These are phyloP conservation scores for Sus scrofa DNA, from an alignment of 2,113 vertebrate species.

Conservation along the genomic window DNA sequence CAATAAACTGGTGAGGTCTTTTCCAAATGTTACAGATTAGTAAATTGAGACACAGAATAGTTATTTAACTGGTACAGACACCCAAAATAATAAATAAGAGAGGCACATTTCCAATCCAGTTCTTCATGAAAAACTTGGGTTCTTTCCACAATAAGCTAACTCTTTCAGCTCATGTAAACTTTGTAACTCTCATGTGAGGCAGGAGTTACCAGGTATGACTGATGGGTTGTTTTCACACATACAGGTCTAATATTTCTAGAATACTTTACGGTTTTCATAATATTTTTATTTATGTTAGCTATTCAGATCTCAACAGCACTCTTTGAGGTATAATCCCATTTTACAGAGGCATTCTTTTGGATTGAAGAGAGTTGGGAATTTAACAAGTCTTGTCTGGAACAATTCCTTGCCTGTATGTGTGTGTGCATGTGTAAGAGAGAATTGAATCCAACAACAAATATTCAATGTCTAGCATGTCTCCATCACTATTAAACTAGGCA, in stretches of 20 bases:
- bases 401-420: not conserved
- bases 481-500: not conserved
- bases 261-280: not conserved
- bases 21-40: not conserved
- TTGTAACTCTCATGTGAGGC: accelerated
- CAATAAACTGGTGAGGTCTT: not conserved
- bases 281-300: not conserved
- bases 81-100: not conserved
- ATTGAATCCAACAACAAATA: not conserved
- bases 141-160: not conserved
- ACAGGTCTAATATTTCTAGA: not conserved
- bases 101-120: not conserved
- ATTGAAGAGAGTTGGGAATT: not conserved
- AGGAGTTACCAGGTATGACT: not conserved
- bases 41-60: not conserved
- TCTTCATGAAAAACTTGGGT: not conserved
- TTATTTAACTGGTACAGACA: not conserved
- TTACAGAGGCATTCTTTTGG: not conserved
- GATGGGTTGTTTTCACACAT: not conserved
- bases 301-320: not conserved
- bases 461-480: not conserved
- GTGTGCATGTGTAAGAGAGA: not conserved
- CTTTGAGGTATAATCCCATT: not conserved
- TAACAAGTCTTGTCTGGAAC: not conserved
- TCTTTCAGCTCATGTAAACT: not conserved